Conservation (phyloP, 1,140 invertebrate genomes). For the Heliconius congener region DNA sequence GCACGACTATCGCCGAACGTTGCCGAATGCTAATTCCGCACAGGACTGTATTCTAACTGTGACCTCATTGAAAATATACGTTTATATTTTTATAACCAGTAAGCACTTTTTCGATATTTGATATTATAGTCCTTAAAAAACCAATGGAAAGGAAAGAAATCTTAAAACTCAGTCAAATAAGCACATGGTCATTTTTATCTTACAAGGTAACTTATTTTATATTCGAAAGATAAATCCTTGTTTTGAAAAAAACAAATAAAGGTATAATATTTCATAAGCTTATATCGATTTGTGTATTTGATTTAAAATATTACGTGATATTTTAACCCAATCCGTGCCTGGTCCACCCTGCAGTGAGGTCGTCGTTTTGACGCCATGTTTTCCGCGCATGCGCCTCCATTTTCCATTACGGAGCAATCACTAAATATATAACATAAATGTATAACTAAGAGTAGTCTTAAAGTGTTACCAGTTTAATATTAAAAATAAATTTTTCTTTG, state of each 20-base stretch:
- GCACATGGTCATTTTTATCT: not conserved
- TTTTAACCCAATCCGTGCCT: conserved; percentile 50
- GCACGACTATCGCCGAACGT: conserved; percentile 60
- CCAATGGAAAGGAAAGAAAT: not conserved
- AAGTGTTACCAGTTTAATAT: conserved; percentile 53
- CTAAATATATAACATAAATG: conserved; percentile 51
- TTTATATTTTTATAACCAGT: not conserved
- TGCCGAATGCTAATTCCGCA: conserved; percentile 67
- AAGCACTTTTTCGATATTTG: not conserved
- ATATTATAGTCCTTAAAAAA: not conserved
- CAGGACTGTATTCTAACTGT: conserved; percentile 54
- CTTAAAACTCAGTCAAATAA: not conserved
- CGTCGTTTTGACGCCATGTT: conserved; percentile 67
- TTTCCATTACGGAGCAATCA: conserved; percentile 63
- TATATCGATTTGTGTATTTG: not conserved
- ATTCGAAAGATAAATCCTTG: not conserved
- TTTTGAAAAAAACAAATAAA: not conserved
- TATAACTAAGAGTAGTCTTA: conserved; percentile 17
- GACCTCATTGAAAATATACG: conserved; percentile 42
- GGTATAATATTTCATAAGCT: not conserved
- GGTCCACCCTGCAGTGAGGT: conserved; percentile 69
- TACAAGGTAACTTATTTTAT: not conserved
- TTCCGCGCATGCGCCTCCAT: conserved; percentile 71
- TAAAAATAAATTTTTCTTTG: not conserved
- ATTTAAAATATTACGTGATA: not conserved